Conservation (phyloP, 1,140 invertebrate genomes). For the Macrotrachela quadricornifera region DNA sequence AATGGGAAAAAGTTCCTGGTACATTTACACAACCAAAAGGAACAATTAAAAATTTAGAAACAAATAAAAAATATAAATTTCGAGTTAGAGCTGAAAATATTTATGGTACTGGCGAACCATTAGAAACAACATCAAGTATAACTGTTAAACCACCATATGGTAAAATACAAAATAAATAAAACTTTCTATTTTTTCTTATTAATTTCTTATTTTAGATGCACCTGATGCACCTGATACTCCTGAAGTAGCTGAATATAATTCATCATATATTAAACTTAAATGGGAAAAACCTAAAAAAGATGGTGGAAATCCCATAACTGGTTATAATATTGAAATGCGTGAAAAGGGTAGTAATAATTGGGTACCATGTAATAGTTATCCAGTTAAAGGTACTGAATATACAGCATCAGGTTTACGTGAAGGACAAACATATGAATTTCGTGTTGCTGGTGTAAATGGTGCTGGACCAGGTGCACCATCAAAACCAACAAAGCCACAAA, state of each 20-base stretch:
- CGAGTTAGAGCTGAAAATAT: slow-evolving; percentile 86
- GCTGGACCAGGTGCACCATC: slow-evolving; percentile 80
- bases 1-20: slow-evolving; percentile 68
- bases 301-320: slow-evolving; percentile 74
- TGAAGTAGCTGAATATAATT: slow-evolving; percentile 68
- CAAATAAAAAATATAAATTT: slow-evolving; percentile 85
- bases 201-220: slow-evolving; percentile 44
- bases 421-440: slow-evolving; percentile 74
- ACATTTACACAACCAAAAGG: slow-evolving; percentile 66
- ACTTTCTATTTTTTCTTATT: not conserved
- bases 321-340: slow-evolving; percentile 75
- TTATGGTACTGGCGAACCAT: slow-evolving; percentile 75
- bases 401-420: slow-evolving; percentile 74
- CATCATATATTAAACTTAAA: slow-evolving; percentile 60
- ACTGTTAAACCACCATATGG: slow-evolving; percentile 85
- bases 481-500: slow-evolving; percentile 73
- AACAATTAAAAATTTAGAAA: slow-evolving; percentile 67
- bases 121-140: slow-evolving; percentile 65
- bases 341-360: slow-evolving; percentile 53
- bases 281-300: slow-evolving; percentile 77
- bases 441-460: slow-evolving; percentile 77
- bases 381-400: slow-evolving; percentile 60
- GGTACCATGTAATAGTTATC: slow-evolving; percentile 72
- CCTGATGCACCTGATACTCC: slow-evolving; percentile 81
- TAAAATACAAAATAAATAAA: slow-evolving; percentile 34